Conservation (phyloP, 1,140 invertebrate genomes). For the Pachypeltis micranthus region DNA sequence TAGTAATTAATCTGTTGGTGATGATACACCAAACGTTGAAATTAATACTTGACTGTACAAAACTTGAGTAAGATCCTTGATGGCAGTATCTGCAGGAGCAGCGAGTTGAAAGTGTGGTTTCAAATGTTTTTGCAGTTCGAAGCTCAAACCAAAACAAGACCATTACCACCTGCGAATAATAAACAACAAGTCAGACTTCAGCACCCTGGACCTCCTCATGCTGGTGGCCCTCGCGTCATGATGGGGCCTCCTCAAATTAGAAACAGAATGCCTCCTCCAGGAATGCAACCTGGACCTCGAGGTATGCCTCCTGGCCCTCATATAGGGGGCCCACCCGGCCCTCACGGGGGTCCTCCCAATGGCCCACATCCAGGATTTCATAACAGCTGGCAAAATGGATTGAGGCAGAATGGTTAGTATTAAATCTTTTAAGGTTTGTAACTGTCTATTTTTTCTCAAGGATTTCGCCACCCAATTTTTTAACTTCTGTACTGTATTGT, state of each 20-base stretch:
- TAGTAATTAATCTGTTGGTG: constrained; percentile 5
- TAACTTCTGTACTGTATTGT: no score
- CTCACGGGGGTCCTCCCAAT: constrained; percentile 29
- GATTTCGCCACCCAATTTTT: no score
- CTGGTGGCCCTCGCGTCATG: constrained; percentile 23
- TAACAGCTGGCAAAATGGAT: constrained; percentile 38
- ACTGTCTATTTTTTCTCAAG: no score
- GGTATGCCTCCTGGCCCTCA: constrained; percentile 31
- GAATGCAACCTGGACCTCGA: constrained; percentile 44
- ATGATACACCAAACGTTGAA: no score
- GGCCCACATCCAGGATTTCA: constrained; percentile 41
- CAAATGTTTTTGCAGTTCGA: constrained; percentile 53
- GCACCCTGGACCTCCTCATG: constrained; percentile 17
- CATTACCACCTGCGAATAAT: constrained; percentile 44
- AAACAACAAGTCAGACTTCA: constrained; percentile 23
- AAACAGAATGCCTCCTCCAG: constrained; percentile 36
- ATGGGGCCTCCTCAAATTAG: constrained; percentile 37
- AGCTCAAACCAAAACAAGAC: constrained; percentile 78
- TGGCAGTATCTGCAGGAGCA: not conserved
- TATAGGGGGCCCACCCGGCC: constrained; percentile 23
- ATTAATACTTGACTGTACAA: no score
- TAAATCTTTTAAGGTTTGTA: no score
- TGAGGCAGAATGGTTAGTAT: constrained; percentile 32
- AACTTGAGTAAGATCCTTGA: no score
- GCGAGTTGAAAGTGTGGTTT: constrained; percentile 2